Evolutionary conservation across 2,113 vertebrate species (phyloP), one percentile per base, ranked within the genome.

Genomic region (Festucalex cinctus): DNA sequence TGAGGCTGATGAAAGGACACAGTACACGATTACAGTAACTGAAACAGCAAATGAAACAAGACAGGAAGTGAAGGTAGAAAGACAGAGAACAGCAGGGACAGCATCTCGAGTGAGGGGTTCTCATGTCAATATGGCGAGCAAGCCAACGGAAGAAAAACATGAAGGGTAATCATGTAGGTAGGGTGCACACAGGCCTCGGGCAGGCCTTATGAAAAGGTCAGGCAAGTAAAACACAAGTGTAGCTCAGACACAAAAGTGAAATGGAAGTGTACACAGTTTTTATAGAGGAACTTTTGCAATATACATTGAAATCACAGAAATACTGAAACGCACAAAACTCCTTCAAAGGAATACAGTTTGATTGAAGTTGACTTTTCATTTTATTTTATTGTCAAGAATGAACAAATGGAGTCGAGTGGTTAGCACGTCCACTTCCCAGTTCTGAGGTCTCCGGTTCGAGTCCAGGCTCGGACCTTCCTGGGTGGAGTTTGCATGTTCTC

Each of bases 201-300:
- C 70, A 76, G 76, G 37, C 66, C 19, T 74, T 73, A 67, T 69
- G 51, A 73, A 85, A 86, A 86, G 81, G 85, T 84, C 81, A 77
- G 51, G 65, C 26, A 44, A 75, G 37, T 41, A 39, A 65, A 71
- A 83, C 75, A 48, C 75, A 85, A 57, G 68, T 78, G 63, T 69
- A 36, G 73, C 41, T 32, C 26, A 16, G n/a, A 46, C 22, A 46
- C 8, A 20, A 46, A 24, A 17, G 32, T 13, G 57, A 59, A 16
- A 22, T 17, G 13, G 56, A 35, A 6, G 32, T 6, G 19, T n/a
- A n/a, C 22, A 69, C 16, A 70, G 35, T 69, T 73, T 57, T 71
- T 37, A 19, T 66, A 57, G 20, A 71, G 13, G 66, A 32, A 53
- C 5, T 53, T 63, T 44, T 8, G 65, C 1, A 4, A 46, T 3